Base-by-base conservation (phyloP, 1,140 invertebrate genomes). In the Rhopalosiphum maidis region DNA sequence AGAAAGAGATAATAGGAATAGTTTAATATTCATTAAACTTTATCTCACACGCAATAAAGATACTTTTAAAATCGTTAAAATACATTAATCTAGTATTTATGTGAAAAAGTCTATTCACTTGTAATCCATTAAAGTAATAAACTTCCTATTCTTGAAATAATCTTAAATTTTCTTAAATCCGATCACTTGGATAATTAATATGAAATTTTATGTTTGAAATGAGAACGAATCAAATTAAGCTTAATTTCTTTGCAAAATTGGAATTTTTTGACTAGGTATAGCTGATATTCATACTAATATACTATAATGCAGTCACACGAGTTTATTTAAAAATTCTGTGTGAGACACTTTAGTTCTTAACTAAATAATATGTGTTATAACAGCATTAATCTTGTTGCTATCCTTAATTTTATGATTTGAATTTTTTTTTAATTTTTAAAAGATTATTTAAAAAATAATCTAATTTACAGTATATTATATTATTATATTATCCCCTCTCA, bases 1-100 rank as follows among this genome's bases (percentile, higher is more conserved):
- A 51, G 18, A 22, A 88, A 3, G 86, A 48, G 1, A 68, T 30
- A 88, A n/a, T 35, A 51, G 5, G 46, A 48, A 54, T 54, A 41
- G 41, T 41, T 41, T 41, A 41, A 41, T 41, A 41, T 41, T 41
- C 41, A 54, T 89, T 54, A 43, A 89, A 54, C 48, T 23, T 54
- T 37, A 37, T 89, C 48, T 54, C 48, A 0, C 37, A 54, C 35
- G 48, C 21, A 89, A 54, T 54, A 37, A 89, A 54, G 5, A 54
- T 35, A 54, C 54, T 89, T 89, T 54, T n/a, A 54, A 22, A 11
- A 18, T 22, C n/a, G 48, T 51, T 37, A 51, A 54, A 89, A 37
- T 54, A 89, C 87, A 89, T 54, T 89, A 89, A 88, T 88, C 86
- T 88, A 88, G 30, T n/a, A 18, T 30, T 51, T 48, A 89, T 54